Conservation (phyloP, 1,140 invertebrate species). For the Rhizoglyphus robini region DNA sequence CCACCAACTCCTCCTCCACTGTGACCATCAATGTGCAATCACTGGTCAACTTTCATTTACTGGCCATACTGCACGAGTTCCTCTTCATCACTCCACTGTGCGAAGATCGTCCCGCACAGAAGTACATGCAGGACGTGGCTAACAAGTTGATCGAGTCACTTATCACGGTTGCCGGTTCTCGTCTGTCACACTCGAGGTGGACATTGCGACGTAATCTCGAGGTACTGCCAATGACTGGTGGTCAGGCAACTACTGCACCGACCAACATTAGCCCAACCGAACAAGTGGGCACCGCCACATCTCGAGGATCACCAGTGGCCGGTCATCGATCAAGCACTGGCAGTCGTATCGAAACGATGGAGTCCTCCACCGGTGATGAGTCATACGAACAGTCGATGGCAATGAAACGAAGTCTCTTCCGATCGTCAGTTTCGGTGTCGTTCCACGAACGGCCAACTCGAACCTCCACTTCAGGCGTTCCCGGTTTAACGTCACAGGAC, state of each 20-base stretch:
- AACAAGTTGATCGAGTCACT: conserved; percentile 61
- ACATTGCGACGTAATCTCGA: conserved; percentile 62
- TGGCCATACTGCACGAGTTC: conserved; percentile 71
- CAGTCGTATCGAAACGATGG: neutral
- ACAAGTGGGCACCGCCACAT: too few relatives aligned
- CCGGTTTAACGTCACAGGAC: neutral
- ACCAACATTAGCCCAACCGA: neutral
- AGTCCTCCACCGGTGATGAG: neutral
- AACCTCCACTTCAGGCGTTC: neutral
- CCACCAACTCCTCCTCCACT: neutral
- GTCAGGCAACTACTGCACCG: conserved; percentile 20
- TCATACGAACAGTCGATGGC: neutral
- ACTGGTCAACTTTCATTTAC: conserved; percentile 61
- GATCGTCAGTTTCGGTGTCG: conserved; percentile 1
- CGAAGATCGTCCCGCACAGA: conserved; percentile 65
- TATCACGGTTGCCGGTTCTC: conserved; percentile 70
- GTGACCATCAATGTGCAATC: conserved; percentile 33
- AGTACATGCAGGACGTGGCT: conserved; percentile 50
- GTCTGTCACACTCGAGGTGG: conserved; percentile 82
- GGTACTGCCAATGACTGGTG: conserved; percentile 57
- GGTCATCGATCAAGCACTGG: neutral
- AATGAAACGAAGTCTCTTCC: conserved; percentile 4
- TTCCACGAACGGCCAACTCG: neutral
- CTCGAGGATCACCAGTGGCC: neutral
- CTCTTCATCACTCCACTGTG: conserved; percentile 62